A percentile compares a stretch with the other conserved stretches of the same genome.
These are phyloP conservation scores for Papilio dardanus DNA, from an alignment of 1,140 invertebrate species.

Conservation along the genomic window DNA sequence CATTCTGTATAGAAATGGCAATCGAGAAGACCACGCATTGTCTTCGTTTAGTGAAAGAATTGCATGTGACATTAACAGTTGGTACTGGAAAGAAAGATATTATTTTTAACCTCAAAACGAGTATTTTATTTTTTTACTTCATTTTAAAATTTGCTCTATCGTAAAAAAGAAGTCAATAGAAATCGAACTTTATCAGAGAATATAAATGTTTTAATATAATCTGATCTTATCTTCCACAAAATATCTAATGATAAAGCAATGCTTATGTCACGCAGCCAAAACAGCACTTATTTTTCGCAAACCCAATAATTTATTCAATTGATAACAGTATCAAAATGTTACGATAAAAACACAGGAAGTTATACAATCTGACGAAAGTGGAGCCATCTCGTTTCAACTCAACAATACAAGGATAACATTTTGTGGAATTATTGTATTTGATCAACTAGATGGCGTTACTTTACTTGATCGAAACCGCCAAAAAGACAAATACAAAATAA, in stretches of 20 bases:
- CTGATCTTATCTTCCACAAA: background rate
- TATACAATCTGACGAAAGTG: background rate
- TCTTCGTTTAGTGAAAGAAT: conserved; percentile 57
- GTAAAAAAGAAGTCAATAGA: background rate
- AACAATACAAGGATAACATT: background rate
- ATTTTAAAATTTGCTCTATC: no score
- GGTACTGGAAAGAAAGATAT: conserved; percentile 66
- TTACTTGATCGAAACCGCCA: background rate
- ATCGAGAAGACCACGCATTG: conserved; percentile 57
- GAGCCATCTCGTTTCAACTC: background rate
- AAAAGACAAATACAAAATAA: no score
- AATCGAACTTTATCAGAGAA: background rate
- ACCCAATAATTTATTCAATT: background rate
- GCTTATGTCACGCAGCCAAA: background rate
- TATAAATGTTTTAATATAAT: background rate
- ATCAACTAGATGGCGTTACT: conserved; percentile 8
- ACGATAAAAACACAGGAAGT: background rate
- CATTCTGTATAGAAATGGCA: conserved; percentile 53
- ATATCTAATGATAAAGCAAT: background rate
- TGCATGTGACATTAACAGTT: conserved; percentile 68
- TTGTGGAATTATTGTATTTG: background rate
- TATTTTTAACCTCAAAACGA: no score
- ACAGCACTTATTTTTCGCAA: conserved; percentile 3
- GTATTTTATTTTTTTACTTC: no score
- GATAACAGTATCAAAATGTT: background rate